Base-by-base conservation (phyloP, 2,113 vertebrate genomes). In the Coryphaenoides rupestris region DNA sequence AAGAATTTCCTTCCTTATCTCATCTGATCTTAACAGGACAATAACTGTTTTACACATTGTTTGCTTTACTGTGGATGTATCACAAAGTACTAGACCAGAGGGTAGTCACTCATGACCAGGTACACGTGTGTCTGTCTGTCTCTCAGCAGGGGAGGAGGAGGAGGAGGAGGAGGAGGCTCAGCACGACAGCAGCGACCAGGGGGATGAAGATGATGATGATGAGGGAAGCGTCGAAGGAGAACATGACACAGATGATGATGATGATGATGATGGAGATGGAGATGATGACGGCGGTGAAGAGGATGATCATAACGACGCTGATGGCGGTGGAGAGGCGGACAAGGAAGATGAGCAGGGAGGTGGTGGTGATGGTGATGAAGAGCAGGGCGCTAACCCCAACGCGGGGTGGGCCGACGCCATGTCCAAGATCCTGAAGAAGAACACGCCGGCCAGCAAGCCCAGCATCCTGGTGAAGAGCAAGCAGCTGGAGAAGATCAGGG, bases 331-430 rank as follows among this genome's bases (percentile, higher is more conserved):
- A 15, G 65, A 54, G 33, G 28, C 64, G 15, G 56, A 53, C 3
- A 66, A 23, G 0, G 67, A 58, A 1, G 73, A 50, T 1, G 67
- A 10, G n/a, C n/a, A 2, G 55, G 54, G 2, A 76, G n/a, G n/a
- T n/a, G n/a, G n/a, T n/a, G n/a, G 65, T 1, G n/a, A 58, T 4
- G 55, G 66, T 16, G 17, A 57, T 1, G 81, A 66, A 16, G 69
- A 77, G 4, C 58, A 75, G 49, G 61, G 9, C 33, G 9, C 24
- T 22, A 90, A 87, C 2, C 61, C 86, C 1, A 80, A 87, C 7
- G 56, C 76, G 0, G 96, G 95, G 22, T 99, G 96, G 97, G 96
- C 97, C 0, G 91, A 96, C 19, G 95, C 93, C 70, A 99, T 99
- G 97, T 93, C 95, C n/a, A 95, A 92, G 84, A 89, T 98, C 58